Evolutionary conservation across 1,140 invertebrate species (phyloP).

Genomic region (Papilio aristodemus): DNA sequence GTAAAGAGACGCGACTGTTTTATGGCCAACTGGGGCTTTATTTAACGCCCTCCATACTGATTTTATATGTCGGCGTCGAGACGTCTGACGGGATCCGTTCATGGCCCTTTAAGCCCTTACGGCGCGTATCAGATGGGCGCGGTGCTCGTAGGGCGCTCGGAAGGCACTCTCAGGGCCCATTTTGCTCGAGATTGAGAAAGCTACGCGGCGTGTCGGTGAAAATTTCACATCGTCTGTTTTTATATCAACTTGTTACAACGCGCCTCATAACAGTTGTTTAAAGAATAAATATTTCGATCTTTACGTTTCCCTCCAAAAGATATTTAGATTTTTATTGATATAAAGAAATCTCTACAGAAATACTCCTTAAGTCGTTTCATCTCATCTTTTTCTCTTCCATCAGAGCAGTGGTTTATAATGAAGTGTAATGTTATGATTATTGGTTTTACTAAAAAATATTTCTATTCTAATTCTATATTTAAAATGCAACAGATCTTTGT

Average conservation of each 20-base stretch:
- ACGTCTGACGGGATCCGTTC: conserved; percentile 39
- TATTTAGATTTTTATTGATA: not conserved
- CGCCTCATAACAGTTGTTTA: conserved; percentile 11
- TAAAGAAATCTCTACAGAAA: too few species aligned
- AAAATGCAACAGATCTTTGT: not conserved
- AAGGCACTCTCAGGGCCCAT: not conserved
- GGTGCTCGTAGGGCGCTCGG: not conserved
- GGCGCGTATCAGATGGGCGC: conserved; percentile 39
- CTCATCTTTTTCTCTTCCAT: too few species aligned
- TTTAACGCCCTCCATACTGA: conserved; percentile 62
- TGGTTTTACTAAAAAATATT: too few species aligned
- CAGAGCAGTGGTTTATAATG: too few species aligned
- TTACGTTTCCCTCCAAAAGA: not conserved
- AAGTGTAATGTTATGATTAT: too few species aligned
- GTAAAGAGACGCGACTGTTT: conserved; percentile 55
- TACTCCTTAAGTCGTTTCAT: too few species aligned
- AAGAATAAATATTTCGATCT: not conserved
- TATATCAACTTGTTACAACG: conserved; percentile 13
- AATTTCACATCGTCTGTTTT: conserved; percentile 25
- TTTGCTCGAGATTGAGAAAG: conserved; percentile 31
- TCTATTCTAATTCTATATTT: too few species aligned
- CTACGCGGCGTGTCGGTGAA: conserved; percentile 27
- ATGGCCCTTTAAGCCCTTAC: conserved; percentile 39
- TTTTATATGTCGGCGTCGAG: conserved; percentile 55
- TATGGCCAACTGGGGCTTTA: conserved; percentile 58